Conservation (phyloP, 2,888 invertebrate genomes). For the Pasiphila rectangulata region DNA sequence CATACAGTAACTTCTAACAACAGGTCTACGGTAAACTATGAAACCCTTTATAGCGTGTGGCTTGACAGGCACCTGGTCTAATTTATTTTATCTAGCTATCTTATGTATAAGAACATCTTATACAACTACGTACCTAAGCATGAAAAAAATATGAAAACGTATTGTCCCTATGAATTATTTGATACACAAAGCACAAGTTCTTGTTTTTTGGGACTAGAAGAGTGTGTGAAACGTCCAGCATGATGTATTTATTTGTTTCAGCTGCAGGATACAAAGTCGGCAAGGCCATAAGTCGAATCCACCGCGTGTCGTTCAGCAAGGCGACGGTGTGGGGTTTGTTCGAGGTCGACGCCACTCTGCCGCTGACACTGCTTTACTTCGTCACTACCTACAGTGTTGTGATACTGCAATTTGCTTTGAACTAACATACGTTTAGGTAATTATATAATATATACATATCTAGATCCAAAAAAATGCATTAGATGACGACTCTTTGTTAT, state of each 20-base stretch:
- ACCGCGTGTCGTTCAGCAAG: background rate
- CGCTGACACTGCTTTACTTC: background rate
- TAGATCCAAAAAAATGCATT: background rate
- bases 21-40: too few relatives aligned
- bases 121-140: too few relatives aligned
- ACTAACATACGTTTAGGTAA: background rate
- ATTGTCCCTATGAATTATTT: too few relatives aligned
- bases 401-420: background rate
- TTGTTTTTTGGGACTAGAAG: too few relatives aligned
- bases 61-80: too few relatives aligned
- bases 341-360: background rate
- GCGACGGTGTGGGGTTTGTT: background rate
- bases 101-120: too few relatives aligned
- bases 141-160: too few relatives aligned
- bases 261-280: background rate
- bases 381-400: background rate
- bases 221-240: too few relatives aligned
- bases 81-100: too few relatives aligned
- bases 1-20: too few relatives aligned
- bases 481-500: background rate
- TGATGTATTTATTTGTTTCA: background rate
- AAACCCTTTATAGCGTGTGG: too few relatives aligned
- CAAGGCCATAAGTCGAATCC: background rate
- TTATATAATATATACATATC: background rate
- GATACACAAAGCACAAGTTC: too few relatives aligned